Conservation (phyloP, 2,797 vertebrate species). For the Macroramphosus scolopax region DNA sequence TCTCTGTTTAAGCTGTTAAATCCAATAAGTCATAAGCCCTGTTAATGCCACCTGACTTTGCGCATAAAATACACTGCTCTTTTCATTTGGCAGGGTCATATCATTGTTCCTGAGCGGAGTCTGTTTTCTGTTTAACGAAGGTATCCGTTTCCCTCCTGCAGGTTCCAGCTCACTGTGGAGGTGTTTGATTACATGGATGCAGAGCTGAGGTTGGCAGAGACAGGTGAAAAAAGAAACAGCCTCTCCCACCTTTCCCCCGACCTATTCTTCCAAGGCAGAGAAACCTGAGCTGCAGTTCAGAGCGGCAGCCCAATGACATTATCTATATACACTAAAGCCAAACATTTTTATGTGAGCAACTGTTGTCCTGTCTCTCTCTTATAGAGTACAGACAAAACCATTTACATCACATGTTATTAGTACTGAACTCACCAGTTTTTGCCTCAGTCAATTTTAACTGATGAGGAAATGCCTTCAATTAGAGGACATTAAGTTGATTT, state of each 20-base stretch:
- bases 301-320: conserved; percentile 51
- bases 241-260: conserved; percentile 23
- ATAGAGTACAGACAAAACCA: too few relatives aligned
- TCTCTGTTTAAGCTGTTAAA: not conserved
- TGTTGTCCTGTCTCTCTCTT: conserved; percentile 11
- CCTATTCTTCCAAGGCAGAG: conserved; percentile 31
- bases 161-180: conserved; percentile 97
- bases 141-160: conserved; percentile 70
- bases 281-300: conserved; percentile 61
- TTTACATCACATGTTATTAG: conserved; percentile 1
- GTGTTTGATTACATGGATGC: conserved; percentile 97
- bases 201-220: conserved; percentile 91
- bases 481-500: conserved; percentile 54
- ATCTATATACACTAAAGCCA: conserved; percentile 45
- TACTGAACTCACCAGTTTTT: conserved; percentile 19
- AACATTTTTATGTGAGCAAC: conserved; percentile 18
- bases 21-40: not conserved
- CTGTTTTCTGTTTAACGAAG: conserved; percentile 38
- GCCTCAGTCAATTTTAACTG: conserved; percentile 22
- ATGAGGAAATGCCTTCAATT: conserved; percentile 63
- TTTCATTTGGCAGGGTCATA: conserved; percentile 13
- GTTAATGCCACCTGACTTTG: not conserved
- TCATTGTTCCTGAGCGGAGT: conserved; percentile 14
- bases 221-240: conserved; percentile 79
- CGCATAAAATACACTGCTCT: too few relatives aligned